Evolutionary conservation across 2,888 invertebrate species (phyloP).

Genomic region (Eudasyphora cyanicolor): DNA sequence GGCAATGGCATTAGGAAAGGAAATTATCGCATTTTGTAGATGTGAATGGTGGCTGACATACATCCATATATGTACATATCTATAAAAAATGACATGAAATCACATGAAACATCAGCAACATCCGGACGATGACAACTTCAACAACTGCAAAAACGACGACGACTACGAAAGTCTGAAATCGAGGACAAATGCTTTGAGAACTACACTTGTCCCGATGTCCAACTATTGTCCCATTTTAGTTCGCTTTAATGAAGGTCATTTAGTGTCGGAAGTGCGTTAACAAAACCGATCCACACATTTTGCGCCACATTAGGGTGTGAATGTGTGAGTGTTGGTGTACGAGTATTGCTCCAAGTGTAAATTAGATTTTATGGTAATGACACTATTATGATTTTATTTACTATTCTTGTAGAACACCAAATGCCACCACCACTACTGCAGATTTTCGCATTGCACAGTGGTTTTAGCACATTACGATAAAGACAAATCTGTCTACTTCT

Average conservation of each 20-base stretch:
- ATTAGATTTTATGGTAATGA: conserved; percentile 64
- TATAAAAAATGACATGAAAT: conserved; percentile 41
- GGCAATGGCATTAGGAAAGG: conserved; percentile 56
- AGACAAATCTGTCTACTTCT: no score
- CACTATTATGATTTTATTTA: conserved; percentile 65
- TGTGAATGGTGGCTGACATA: conserved; percentile 28
- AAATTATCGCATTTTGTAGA: conserved; percentile 54
- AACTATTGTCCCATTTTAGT: conserved; percentile 33
- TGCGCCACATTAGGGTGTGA: conserved; percentile 9
- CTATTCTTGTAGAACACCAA: conserved; percentile 38
- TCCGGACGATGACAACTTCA: conserved; percentile 26
- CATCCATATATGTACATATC: neutral
- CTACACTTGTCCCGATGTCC: conserved; percentile 42
- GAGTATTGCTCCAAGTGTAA: conserved; percentile 56
- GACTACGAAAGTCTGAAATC: no score
- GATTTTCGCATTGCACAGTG: neutral
- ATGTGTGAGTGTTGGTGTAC: conserved; percentile 18
- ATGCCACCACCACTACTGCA: neutral
- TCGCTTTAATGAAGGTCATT: conserved; percentile 14
- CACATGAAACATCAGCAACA: conserved; percentile 38
- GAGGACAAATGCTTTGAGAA: no score
- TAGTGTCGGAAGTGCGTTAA: conserved; percentile 41
- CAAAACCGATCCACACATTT: conserved; percentile 18
- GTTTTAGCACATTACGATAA: neutral
- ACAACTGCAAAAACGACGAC: neutral